Evolutionary conservation across 92 coral and sea anemone genomes (phyloP), one percentile per base, ranked within the genome.

Genomic region (Phenganax stokvisi): DNA sequence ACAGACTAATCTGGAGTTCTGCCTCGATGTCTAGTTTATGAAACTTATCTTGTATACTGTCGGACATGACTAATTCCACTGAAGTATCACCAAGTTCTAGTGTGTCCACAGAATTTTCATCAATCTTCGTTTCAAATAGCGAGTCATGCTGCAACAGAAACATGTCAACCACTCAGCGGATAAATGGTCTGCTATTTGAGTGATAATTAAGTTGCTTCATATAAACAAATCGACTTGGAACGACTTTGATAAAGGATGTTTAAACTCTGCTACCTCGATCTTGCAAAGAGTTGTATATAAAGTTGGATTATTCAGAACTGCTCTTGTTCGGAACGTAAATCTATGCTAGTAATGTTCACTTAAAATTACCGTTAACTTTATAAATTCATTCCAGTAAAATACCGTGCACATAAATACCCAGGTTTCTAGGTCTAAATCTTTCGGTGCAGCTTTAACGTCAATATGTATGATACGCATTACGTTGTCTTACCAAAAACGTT

Each of bases 21-120:
- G 67, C 67, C 15, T 61, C 67, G 7, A 61, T 61, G 67, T 61
- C 28, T 61, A 61, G 27, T 17, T 61, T 61, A 28, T 61, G 20
- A 61, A 61, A 61, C 25, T 61, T 61, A 61, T 61, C 67, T 61
- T 61, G 67, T 7, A 61, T 61, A 25, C 67, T 61, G 67, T 61
- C 67, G 25, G 67, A 61, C 67, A 61, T 61, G 67, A 61, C 67
- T 28, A 61, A 17, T 12, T 61, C 67, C 27, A 61, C 67, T 28
- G 67, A 61, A 7, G 67, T 61, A 61, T 61, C 67, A 28, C 67
- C 67, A 17, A 61, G 67, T 61, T 61, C 67, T 25, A 61, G 6
- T 12, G 12, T 61, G 67, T 61, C 20, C 67, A 61, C 67, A 17
- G 20, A 61, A 61, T 12, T 25, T 61, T 61, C 67, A 61, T 61